Base-by-base conservation (phyloP, 2,888 invertebrate species). In the Lithosia quadra region DNA sequence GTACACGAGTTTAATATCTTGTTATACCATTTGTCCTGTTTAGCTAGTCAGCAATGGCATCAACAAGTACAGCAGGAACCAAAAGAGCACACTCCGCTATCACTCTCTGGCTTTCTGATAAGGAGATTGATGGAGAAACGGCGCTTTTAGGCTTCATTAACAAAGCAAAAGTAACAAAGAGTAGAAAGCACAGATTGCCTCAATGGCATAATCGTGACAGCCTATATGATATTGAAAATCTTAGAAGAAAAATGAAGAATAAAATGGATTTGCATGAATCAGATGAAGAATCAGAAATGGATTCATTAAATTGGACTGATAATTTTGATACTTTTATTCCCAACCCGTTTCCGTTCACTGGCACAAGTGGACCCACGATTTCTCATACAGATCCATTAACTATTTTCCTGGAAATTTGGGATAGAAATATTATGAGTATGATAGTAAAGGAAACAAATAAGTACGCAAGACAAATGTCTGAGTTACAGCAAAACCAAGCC, bases 351-450 rank as follows among this genome's bases (percentile, higher is more conserved):
- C 24, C 57, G 8, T 67, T 67, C 36, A 67, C 63, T 1, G 58
- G 49, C 3, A 36, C 15, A 10, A 11, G 43, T 11, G 67, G 67
- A 4, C 63, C 67, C n/a, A 63, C 62, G 21, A 34, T 58, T 49
- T 0, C 28, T 3, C 49, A 58, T 34, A 58, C 24, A 13, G 67
- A 67, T 58, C 67, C 67, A 2, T 67, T 63, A 22, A 33, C 21
- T 5, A 49, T 67, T n/a, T 67, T 67, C 21, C 58, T 58, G 2
- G 33, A 18, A 3, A 53, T 67, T 49, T 67, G 67, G 67, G 67
- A 67, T 58, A 49, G 22, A 2, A n/a, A 58, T 49, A 63, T 67
- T 18, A 67, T 67, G 62, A 67, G 24, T 22, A 34, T 58, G 13
- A 63, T 67, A n/a, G 57, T 10, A 1, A 8, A 34, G 18, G 67